These are phyloP conservation scores for Gymnoscopelus microlampas DNA, from an alignment of 2,797 vertebrate genomes.

Conservation along the genomic window DNA sequence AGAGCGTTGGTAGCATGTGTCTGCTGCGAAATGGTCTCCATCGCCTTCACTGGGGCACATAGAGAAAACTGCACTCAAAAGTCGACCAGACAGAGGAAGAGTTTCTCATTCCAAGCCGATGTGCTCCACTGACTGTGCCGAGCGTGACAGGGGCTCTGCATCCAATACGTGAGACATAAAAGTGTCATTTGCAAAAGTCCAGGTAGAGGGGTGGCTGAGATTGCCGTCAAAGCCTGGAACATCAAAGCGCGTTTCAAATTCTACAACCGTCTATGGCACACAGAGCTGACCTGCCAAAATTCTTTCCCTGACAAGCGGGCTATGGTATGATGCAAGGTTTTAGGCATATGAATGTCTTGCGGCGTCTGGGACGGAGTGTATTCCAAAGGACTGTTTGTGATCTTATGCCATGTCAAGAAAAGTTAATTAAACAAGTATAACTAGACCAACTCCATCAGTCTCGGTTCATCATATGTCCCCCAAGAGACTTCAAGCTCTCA, in stretches of 20 bases:
- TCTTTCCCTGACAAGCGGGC: too few species aligned
- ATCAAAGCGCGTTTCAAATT: background rate
- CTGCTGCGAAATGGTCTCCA: slow-evolving; percentile 7
- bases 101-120: background rate
- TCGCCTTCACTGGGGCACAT: background rate
- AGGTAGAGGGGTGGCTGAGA: background rate
- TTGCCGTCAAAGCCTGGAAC: background rate
- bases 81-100: slow-evolving; percentile 5
- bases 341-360: too few species aligned
- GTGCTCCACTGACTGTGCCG: background rate
- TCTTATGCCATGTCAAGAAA: too few species aligned
- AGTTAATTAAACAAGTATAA: too few species aligned
- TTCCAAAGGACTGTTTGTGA: too few species aligned
- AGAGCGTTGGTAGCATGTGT: slow-evolving; percentile 16
- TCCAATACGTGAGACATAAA: slow-evolving; percentile 7
- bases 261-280: background rate
- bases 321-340: too few species aligned
- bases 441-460: too few species aligned
- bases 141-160: background rate
- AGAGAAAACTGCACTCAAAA: slow-evolving; percentile 17
- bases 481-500: background rate
- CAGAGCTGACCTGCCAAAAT: too few species aligned
- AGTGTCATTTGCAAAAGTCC: slow-evolving; percentile 19
- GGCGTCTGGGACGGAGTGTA: too few species aligned
- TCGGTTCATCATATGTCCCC: too few species aligned